Evolutionary conservation across 1,140 invertebrate species (phyloP), one percentile per base, ranked within the genome.

Genomic region (Phenacoccus solenopsis): DNA sequence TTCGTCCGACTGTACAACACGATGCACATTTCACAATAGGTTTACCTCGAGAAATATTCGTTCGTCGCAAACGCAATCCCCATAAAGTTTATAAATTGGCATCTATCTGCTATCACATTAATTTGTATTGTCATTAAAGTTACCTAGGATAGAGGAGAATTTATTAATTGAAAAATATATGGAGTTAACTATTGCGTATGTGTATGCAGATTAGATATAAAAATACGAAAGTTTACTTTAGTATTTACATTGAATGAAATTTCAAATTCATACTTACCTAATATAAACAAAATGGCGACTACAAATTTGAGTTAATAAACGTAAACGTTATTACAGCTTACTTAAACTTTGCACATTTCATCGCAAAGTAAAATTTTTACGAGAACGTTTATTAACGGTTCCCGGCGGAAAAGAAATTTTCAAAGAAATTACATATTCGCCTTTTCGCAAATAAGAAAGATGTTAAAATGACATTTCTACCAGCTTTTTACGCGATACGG

Each of bases 201-300:
- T 38, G n/a, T n/a, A 38, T 38, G 9, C 9, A 38, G 9, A 38
- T 38, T 10, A 10, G 32, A 38, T 38, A 38, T 10, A 38, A 38
- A 38, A 9, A n/a, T n/a, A n/a, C n/a, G n/a, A n/a, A n/a, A n/a
- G n/a, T n/a, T n/a, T n/a, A n/a, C n/a, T n/a, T n/a, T n/a, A n/a
- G n/a, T n/a, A n/a, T n/a, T n/a, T n/a, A n/a, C n/a, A n/a, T n/a
- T n/a, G n/a, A 49, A n/a, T 49, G 20, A 49, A 49, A 49, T 49
- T 49, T 49, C 20, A 49, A 16, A 49, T 16, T 32, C 13, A 32
- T 9, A 49, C 38, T 49, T 49, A 49, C 5, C 16, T 49, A 49
- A 49, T 49, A 49, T n/a, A 49, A 49, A 49, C 38, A 49, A 49
- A 49, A 49, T 49, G 38, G 38, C 38, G 38, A 49, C 38, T 49